Percentiles rank a stretch among this genome's conserved stretches.
Conservation (phyloP, 2,113 vertebrate species). For the Chiloscyllium plagiosum region DNA sequence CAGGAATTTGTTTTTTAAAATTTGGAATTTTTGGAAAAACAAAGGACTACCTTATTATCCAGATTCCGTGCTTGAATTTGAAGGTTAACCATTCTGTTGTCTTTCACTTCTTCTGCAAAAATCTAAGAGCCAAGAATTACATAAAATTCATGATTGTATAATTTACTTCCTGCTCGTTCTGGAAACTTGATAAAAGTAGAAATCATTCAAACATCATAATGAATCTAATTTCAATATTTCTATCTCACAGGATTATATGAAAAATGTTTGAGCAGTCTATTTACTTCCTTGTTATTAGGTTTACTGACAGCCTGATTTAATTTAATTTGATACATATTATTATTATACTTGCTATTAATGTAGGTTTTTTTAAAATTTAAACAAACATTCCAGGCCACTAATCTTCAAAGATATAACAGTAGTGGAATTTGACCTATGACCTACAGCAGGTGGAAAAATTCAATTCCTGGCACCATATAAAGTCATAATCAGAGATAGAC, state of each 20-base stretch:
- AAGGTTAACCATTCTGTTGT: constrained; percentile 80
- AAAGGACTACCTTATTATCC: constrained; percentile 37
- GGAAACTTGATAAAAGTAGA: neutral
- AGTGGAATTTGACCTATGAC: neutral
- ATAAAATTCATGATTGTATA: neutral
- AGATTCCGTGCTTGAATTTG: constrained; percentile 55
- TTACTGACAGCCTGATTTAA: neutral
- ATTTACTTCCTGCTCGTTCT: neutral
- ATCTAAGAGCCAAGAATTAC: constrained; percentile 56
- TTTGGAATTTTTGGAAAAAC: neutral
- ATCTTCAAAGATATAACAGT: neutral
- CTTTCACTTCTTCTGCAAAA: constrained; percentile 89
- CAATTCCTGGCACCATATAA: neutral
- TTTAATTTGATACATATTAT: neutral
- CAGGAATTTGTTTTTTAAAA: neutral
- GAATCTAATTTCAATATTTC: neutral
- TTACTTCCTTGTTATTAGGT: neutral
- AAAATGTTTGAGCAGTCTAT: neutral
- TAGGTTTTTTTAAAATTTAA: neutral
- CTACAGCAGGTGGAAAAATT: neutral
- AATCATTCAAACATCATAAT: neutral
- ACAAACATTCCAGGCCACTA: neutral
- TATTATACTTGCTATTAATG: neutral
- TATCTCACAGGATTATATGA: neutral
- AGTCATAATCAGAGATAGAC: no score